Conservation (phyloP, 2,113 vertebrate species). For the Trichechus manatus region DNA sequence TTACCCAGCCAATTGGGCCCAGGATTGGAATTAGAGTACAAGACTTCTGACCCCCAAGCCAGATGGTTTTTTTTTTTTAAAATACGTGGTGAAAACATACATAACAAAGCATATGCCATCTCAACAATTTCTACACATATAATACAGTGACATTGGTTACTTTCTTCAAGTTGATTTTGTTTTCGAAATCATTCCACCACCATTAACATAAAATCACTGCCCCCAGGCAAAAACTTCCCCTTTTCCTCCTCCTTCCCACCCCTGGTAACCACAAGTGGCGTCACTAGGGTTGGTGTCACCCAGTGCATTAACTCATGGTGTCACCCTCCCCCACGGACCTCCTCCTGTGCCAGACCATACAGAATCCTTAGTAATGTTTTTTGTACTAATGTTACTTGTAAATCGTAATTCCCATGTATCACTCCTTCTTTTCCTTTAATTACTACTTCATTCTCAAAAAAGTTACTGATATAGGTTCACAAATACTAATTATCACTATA, state of each 20-base stretch:
- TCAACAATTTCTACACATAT: not conserved
- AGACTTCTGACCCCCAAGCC: not conserved
- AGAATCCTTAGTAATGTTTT: no score
- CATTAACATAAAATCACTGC: not conserved
- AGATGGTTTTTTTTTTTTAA: not conserved
- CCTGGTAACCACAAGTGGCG: not conserved
- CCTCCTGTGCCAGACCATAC: no score
- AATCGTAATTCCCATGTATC: no score
- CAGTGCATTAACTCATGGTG: no score
- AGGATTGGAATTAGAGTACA: not conserved
- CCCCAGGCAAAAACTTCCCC: not conserved
- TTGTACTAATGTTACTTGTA: no score
- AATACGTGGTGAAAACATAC: not conserved
- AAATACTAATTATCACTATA: no score
- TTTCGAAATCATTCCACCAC: not conserved
- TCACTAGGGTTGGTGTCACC: no score
- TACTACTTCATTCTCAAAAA: no score
- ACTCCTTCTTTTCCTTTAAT: no score
- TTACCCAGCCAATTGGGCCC: not conserved
- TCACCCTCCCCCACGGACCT: no score
- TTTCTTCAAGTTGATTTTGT: not conserved
- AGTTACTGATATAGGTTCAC: no score
- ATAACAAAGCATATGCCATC: not conserved
- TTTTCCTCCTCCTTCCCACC: not conserved
- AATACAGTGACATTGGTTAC: not conserved